Conservation (phyloP, 2,888 invertebrate genomes). For the Alcis repandata region DNA sequence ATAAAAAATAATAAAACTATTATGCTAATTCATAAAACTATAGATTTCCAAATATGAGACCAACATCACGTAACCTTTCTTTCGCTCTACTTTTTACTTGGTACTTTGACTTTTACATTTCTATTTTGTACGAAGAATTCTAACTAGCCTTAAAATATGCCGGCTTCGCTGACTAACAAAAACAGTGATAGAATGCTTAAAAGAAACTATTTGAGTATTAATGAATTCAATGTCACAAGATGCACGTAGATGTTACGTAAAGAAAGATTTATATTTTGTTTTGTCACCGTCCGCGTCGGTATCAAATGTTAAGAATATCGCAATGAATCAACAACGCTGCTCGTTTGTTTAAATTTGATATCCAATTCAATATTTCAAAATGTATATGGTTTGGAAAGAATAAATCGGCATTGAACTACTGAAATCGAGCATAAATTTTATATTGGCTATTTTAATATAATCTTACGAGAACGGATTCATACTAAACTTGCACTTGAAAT, state of each 20-base stretch:
- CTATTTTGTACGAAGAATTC: conserved; percentile 21
- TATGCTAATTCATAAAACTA: conserved; percentile 16
- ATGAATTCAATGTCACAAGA: conserved; percentile 33
- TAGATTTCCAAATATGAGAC: conserved; percentile 34
- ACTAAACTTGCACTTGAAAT: conserved; percentile 64
- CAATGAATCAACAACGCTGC: conserved; percentile 12
- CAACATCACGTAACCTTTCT: conserved; percentile 34
- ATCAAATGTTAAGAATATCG: conserved; percentile 18
- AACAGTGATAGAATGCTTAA: conserved; percentile 16
- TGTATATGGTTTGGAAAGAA: conserved; percentile 16
- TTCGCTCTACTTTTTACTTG: conserved; percentile 26
- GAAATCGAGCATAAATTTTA: conserved; percentile 4
- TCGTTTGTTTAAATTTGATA: conserved; percentile 26
- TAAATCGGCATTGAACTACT: conserved; percentile 3
- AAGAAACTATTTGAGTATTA: conserved; percentile 29
- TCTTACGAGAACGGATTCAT: conserved; percentile 30
- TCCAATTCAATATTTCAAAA: conserved; percentile 24
- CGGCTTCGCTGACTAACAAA: conserved; percentile 26
- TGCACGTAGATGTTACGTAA: conserved; percentile 28
- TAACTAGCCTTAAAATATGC: conserved; percentile 20
- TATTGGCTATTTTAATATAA: neutral
- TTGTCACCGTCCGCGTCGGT: conserved; percentile 14
- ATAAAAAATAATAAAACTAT: conserved; percentile 24
- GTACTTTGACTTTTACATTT: conserved; percentile 24
- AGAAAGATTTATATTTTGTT: conserved; percentile 22